Percentiles rank a stretch among this genome's conserved stretches.
Conservation (phyloP, 2,797 vertebrate genomes). For the Heliangelus exortis region DNA sequence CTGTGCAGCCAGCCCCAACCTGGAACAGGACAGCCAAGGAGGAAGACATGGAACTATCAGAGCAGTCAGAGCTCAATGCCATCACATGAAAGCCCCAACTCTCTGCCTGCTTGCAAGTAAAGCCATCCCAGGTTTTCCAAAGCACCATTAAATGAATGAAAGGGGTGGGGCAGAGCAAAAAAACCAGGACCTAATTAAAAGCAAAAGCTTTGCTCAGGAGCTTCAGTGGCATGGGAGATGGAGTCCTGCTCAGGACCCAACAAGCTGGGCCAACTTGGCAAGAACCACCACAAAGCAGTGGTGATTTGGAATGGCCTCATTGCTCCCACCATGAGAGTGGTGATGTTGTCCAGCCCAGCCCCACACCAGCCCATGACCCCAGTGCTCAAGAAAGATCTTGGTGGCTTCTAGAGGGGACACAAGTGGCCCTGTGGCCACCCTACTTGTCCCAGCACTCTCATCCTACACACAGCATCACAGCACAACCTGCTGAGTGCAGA, state of each 20-base stretch:
- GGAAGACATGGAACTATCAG: rapidly evolving
- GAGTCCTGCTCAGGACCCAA: not conserved
- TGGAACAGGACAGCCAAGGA: not conserved
- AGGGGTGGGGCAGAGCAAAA: not conserved
- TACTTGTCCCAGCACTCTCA: rapidly evolving
- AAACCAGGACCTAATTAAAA: constrained; percentile 6
- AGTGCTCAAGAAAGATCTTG: rapidly evolving
- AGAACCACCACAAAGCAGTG: not conserved
- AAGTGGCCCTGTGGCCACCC: rapidly evolving
- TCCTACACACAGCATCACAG: rapidly evolving
- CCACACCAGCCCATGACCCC: rapidly evolving
- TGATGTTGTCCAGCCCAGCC: rapidly evolving
- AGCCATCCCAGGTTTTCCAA: not conserved
- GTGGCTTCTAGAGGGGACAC: rapidly evolving
- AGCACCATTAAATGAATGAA: constrained; percentile 1
- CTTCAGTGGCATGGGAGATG: not conserved
- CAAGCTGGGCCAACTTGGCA: not conserved
- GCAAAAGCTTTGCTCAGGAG: not conserved
- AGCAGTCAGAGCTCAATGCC: rapidly evolving
- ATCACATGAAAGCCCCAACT: not conserved
- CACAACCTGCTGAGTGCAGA: rapidly evolving
- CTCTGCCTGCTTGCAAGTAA: not conserved
- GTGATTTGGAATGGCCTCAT: rapidly evolving
- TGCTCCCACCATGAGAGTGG: not conserved
- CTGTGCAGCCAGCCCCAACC: rapidly evolving